These are phyloP conservation scores for Elgonia sp. DNA, from an alignment of 2,888 invertebrate genomes.

Conservation along the genomic window DNA sequence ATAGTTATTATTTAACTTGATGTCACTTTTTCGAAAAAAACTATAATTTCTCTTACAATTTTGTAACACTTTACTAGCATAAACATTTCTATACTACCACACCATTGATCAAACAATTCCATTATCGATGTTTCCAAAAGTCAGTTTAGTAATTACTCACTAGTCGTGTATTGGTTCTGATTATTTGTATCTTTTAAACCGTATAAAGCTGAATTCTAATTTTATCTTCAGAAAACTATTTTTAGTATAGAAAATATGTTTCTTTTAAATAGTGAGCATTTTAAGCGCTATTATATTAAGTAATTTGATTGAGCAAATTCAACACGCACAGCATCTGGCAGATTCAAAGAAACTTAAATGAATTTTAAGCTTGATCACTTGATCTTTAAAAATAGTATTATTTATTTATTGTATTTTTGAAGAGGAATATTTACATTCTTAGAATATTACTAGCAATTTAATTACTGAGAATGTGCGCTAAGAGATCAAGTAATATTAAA, in stretches of 20 bases:
- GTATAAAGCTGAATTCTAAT: slow-evolving; percentile 36
- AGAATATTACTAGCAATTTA: too few species aligned
- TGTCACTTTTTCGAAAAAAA: slow-evolving; percentile 7
- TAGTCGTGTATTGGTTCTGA: slow-evolving; percentile 45
- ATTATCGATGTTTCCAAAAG: not conserved
- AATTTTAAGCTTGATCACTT: not conserved
- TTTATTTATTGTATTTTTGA: not conserved
- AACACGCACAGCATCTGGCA: slow-evolving; percentile 52
- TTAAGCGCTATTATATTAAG: slow-evolving; percentile 23
- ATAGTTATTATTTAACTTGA: not conserved
- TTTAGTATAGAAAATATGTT: slow-evolving; percentile 65
- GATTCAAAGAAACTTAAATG: not conserved
- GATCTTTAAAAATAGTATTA: not conserved
- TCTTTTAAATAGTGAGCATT: slow-evolving; percentile 42
- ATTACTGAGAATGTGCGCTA: too few species aligned
- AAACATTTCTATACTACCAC: slow-evolving; percentile 18
- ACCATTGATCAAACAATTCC: not conserved
- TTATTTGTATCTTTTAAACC: slow-evolving; percentile 43
- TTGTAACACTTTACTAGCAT: slow-evolving; percentile 51
- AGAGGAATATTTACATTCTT: too few species aligned
- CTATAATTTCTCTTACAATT: slow-evolving; percentile 1
- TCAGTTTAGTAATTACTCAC: slow-evolving; percentile 28
- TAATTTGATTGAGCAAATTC: slow-evolving; percentile 65
- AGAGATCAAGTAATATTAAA: too few species aligned
- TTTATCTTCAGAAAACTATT: slow-evolving; percentile 26